Conservation (phyloP, 2,797 vertebrate genomes). For the Scleropages formosus region DNA sequence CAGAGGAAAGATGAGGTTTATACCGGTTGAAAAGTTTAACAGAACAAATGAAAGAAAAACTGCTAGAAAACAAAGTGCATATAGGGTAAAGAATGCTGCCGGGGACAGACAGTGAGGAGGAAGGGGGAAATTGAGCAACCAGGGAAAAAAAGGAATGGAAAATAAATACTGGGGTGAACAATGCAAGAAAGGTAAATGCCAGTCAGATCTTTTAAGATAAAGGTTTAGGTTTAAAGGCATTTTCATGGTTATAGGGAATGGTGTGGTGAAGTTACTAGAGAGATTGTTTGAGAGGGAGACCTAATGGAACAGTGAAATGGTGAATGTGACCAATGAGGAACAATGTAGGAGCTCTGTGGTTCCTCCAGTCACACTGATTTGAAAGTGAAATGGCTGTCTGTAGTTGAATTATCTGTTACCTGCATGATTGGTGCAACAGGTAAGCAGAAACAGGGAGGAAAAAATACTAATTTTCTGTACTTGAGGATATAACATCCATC, state of each 20-base stretch:
- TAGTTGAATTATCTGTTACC: neutral
- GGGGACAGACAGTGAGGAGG: neutral
- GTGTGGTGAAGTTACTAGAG: too few relatives aligned
- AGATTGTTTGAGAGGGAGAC: too few relatives aligned
- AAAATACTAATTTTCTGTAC: neutral
- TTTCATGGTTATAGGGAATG: too few relatives aligned
- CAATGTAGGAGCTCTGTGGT: too few relatives aligned
- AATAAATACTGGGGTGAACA: too few relatives aligned
- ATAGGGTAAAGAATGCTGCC: neutral
- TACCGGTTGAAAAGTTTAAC: constrained; percentile 68
- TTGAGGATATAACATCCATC: neutral
- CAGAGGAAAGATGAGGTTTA: constrained; percentile 71
- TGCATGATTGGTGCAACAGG: neutral
- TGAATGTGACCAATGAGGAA: too few relatives aligned
- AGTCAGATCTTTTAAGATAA: too few relatives aligned
- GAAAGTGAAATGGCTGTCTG: neutral
- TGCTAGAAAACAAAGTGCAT: neutral
- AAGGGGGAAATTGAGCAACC: neutral
- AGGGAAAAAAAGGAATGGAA: constrained; percentile 12
- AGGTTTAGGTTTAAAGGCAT: neutral
- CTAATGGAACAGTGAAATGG: neutral
- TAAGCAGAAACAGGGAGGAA: neutral
- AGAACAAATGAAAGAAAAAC: neutral
- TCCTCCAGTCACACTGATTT: neutral
- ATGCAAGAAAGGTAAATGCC: neutral